phyloP scores from a whole-genome alignment of 2,113 vertebrate genomes.

The Prunella himalayana region DNA sequence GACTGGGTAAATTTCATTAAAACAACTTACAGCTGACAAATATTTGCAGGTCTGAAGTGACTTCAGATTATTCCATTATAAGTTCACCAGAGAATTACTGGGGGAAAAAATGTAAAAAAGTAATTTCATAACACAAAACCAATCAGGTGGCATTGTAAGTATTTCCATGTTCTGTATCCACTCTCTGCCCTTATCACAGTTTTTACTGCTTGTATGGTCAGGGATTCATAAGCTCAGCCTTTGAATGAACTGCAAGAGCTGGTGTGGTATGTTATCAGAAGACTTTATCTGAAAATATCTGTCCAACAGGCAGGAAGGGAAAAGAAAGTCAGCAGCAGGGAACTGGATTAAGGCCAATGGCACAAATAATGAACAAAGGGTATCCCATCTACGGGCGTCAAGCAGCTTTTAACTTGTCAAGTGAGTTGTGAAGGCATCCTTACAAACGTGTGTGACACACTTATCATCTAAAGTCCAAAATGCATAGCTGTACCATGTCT shows the following conservation, averaged over 20 bases:
- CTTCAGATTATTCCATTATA: background rate
- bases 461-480: background rate
- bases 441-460: background rate
- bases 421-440: background rate
- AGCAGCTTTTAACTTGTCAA: background rate
- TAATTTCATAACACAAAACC: background rate
- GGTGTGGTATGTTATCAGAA: background rate
- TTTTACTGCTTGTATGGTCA: background rate
- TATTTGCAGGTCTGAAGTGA: background rate
- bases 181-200: background rate
- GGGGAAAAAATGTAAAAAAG: background rate
- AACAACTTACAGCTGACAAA: background rate
- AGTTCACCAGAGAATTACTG: background rate
- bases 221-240: background rate
- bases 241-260: background rate
- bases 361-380: background rate
- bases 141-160: background rate
- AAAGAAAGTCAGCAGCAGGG: conserved; percentile 12
- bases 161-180: background rate
- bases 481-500: background rate
- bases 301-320: background rate
- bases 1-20: background rate
- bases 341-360: background rate
- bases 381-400: background rate
- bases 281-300: conserved; percentile 15